Percentiles rank a stretch among this genome's conserved stretches.
phyloP scores from a whole-genome alignment of 2,797 vertebrate species.

The Lerista edwardsae region DNA sequence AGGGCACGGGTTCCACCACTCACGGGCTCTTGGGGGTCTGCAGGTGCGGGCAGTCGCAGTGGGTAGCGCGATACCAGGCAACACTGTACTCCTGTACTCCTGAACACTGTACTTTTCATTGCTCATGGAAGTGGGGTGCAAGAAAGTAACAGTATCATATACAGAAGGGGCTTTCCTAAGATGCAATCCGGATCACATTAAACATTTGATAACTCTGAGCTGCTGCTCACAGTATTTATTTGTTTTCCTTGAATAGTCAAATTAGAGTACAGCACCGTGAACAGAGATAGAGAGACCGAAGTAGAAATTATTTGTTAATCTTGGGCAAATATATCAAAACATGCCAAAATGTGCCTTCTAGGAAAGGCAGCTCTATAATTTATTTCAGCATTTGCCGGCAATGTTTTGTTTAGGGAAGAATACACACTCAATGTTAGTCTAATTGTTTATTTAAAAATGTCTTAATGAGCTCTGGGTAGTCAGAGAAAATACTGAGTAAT shows the following conservation, averaged over 20 bases:
- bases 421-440: conserved; percentile 57
- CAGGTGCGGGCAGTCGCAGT: too few relatives aligned
- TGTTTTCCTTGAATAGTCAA: neutral
- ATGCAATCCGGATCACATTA: neutral
- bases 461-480: conserved; percentile 56
- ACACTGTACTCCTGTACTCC: too few relatives aligned
- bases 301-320: conserved; percentile 30
- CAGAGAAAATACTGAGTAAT: conserved; percentile 58
- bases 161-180: neutral
- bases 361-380: conserved; percentile 49
- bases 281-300: conserved; percentile 21
- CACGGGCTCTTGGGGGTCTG: too few relatives aligned
- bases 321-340: conserved; percentile 44
- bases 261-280: conserved; percentile 7
- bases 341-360: conserved; percentile 41
- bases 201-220: conserved; percentile 4
- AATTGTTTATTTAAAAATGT: conserved; percentile 59
- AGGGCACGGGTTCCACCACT: too few relatives aligned
- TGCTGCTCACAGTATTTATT: conserved; percentile 1
- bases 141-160: neutral
- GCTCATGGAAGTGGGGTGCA: neutral
- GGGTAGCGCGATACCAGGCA: too few relatives aligned
- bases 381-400: conserved; percentile 45
- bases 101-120: too few relatives aligned
- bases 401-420: conserved; percentile 49